Evolutionary conservation across 2,888 invertebrate genomes (phyloP).

Genomic region (Papilio protenor): DNA sequence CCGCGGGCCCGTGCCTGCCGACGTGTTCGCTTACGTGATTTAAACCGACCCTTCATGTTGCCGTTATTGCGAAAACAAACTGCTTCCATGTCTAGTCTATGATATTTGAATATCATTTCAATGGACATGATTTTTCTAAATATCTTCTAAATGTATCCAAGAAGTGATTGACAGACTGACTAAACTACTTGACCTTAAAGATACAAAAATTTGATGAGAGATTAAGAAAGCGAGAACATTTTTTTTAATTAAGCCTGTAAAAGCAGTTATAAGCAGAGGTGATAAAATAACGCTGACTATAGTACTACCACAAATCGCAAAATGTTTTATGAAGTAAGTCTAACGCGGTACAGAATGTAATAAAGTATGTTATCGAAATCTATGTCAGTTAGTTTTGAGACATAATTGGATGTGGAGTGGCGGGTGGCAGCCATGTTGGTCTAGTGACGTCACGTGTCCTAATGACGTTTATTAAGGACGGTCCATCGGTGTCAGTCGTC

Average conservation of each 20-base stretch:
- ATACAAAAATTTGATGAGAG: no score
- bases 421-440: conserved; percentile 61
- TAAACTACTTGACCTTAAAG: neutral
- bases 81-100: neutral
- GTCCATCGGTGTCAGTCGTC: conserved; percentile 73
- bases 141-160: neutral
- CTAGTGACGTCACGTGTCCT: conserved; percentile 75
- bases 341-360: conserved; percentile 63
- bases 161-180: neutral
- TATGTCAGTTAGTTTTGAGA: conserved; percentile 78
- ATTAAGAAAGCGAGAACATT: neutral
- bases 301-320: neutral
- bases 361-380: conserved; percentile 81
- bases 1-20: conserved; percentile 55
- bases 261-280: neutral
- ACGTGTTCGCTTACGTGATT: conserved; percentile 59
- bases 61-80: conserved; percentile 35
- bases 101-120: neutral
- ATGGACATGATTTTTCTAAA: neutral
- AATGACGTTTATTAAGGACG: conserved; percentile 79
- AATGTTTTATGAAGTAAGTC: neutral
- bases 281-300: neutral
- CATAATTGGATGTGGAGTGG: conserved; percentile 76
- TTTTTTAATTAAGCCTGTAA: neutral
- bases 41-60: conserved; percentile 49